A percentile compares a stretch with the other conserved stretches of the same genome.
Evolutionary conservation across 2,888 invertebrate genomes (phyloP).

Genomic region (Aricia artaxerxes): DNA sequence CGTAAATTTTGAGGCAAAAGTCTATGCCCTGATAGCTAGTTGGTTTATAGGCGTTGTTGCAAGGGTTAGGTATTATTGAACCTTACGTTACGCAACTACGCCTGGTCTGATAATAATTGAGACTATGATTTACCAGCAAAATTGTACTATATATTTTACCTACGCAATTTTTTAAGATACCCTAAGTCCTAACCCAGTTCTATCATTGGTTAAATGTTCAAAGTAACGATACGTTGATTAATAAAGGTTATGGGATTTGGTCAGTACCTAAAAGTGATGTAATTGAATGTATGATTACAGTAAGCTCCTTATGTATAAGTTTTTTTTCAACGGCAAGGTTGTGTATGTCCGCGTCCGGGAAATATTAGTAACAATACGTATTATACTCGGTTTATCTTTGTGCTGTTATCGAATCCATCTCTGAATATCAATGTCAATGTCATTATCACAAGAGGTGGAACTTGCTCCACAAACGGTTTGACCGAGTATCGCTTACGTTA

Average conservation of each 20-base stretch:
- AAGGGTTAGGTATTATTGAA: background rate
- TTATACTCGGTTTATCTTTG: constrained; percentile 1
- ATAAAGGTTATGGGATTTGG: background rate
- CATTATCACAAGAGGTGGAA: constrained; percentile 7
- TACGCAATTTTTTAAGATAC: background rate
- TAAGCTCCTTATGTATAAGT: constrained; percentile 12
- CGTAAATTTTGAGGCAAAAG: too few species aligned
- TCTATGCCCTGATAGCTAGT: background rate
- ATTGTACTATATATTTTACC: background rate
- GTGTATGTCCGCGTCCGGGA: constrained; percentile 27
- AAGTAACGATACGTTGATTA: background rate
- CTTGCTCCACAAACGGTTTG: constrained; percentile 10
- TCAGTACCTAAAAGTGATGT: constrained; percentile 17
- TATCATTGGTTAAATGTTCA: background rate
- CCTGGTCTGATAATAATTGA: background rate
- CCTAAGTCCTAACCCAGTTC: background rate
- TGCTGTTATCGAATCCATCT: constrained; percentile 21
- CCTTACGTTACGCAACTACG: background rate
- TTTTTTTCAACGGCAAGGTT: constrained; percentile 22
- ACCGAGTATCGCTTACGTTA: constrained; percentile 11
- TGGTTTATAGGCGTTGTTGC: background rate
- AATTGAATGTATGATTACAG: background rate
- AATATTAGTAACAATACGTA: constrained; percentile 20
- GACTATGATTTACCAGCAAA: background rate
- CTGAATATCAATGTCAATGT: constrained; percentile 27